Evolutionary conservation across 35 echinoderm and acorn worm species (phyloP).

Genomic region (Heliocidaris erythrogramma): DNA sequence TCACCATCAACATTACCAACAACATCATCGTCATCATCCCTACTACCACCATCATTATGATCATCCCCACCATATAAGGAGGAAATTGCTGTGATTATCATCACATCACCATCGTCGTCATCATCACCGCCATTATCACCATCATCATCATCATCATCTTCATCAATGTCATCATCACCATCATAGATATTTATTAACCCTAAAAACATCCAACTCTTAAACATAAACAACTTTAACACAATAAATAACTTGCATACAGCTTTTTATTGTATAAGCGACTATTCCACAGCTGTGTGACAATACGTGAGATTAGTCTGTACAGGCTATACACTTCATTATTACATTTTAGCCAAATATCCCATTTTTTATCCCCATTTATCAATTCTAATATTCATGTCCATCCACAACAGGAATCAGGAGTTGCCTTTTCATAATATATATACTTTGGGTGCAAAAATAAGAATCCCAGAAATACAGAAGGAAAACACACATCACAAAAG

Average conservation of each 20-base stretch:
- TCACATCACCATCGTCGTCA: neutral
- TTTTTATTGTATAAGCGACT: constrained; percentile 50
- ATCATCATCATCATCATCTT: constrained; percentile 22
- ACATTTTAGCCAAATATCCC: neutral
- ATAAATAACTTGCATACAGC: constrained; percentile 40
- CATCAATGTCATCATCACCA: neutral
- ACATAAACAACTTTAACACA: neutral
- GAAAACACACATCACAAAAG: constrained; percentile 6
- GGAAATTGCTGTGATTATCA: neutral
- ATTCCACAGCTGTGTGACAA: constrained; percentile 40
- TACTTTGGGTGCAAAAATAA: constrained; percentile 12
- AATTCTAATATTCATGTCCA: neutral
- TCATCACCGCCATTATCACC: neutral
- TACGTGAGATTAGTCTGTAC: constrained; percentile 30
- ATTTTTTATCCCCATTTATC: neutral
- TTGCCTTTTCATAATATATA: constrained; percentile 5
- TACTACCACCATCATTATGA: neutral
- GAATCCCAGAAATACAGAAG: neutral
- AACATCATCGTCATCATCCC: neutral
- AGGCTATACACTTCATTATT: constrained; percentile 12
- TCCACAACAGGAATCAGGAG: neutral
- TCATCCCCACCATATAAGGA: neutral
- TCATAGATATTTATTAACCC: neutral
- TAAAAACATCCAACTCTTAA: too few species aligned
- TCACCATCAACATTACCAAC: neutral